These are phyloP conservation scores for Pycnomerus fuliginosus DNA, from an alignment of 2,888 invertebrate species.

Conservation along the genomic window DNA sequence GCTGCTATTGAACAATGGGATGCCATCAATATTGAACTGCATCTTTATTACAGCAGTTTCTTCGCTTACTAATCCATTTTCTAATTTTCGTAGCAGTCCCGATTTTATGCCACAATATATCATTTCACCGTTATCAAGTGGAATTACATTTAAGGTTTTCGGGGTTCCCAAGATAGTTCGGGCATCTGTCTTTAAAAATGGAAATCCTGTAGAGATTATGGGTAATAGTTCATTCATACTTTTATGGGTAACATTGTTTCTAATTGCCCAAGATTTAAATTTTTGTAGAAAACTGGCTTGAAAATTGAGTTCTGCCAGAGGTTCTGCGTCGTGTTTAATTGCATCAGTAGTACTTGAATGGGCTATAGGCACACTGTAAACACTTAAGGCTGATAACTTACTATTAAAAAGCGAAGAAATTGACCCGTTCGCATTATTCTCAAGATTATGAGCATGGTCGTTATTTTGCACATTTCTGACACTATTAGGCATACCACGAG, in stretches of 20 bases:
- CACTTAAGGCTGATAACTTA: too few relatives aligned
- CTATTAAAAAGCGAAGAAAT: too few relatives aligned
- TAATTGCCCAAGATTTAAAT: neutral
- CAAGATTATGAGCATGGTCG: too few relatives aligned
- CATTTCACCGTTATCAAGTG: neutral
- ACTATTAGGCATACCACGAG: too few relatives aligned
- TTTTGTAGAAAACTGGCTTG: neutral
- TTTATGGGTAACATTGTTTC: neutral
- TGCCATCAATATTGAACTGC: neutral
- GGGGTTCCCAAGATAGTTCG: neutral
- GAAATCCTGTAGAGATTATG: neutral
- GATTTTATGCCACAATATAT: neutral
- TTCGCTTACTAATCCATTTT: neutral
- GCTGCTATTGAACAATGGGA: neutral
- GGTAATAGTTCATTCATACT: neutral
- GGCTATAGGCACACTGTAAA: too few relatives aligned
- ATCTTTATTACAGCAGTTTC: neutral
- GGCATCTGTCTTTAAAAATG: neutral
- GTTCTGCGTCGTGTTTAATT: neutral
- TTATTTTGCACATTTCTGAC: too few relatives aligned
- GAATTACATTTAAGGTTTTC: neutral
- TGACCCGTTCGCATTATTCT: too few relatives aligned
- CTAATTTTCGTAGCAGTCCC: neutral
- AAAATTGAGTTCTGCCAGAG: neutral
- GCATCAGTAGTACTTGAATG: neutral